Conservation (phyloP, 2,113 vertebrate species). For the Lampris incognitus region DNA sequence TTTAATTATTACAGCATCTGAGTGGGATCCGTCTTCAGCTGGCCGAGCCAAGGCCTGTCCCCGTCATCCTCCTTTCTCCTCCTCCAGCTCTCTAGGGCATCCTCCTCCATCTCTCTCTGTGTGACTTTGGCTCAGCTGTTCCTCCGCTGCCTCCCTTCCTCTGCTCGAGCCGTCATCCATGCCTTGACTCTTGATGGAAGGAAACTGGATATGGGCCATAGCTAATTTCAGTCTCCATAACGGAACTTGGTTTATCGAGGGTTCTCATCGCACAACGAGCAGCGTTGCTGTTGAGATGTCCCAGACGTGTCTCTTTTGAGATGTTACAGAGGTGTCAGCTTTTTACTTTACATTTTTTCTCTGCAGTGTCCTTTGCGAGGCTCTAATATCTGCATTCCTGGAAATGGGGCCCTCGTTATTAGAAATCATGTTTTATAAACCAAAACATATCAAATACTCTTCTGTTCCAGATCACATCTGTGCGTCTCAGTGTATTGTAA, state of each 20-base stretch:
- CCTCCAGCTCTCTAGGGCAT: constrained; percentile 22
- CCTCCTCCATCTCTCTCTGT: constrained; percentile 53
- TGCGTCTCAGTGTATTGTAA: constrained; percentile 40
- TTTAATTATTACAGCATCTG: constrained; percentile 4
- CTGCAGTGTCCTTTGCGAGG: neutral
- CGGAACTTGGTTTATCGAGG: constrained; percentile 36
- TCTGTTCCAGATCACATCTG: constrained; percentile 41
- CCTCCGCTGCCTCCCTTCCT: constrained; percentile 21
- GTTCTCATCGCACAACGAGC: constrained; percentile 21
- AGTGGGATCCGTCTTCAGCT: constrained; percentile 9
- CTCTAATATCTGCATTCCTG: neutral
- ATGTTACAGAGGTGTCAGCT: constrained; percentile 21
- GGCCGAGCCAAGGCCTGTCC: constrained; percentile 14
- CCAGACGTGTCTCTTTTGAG: constrained; percentile 18
- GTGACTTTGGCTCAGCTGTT: constrained; percentile 17
- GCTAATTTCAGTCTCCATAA: constrained; percentile 29
- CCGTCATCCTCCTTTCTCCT: neutral
- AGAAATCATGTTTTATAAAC: constrained; percentile 34
- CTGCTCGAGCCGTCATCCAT: constrained; percentile 23
- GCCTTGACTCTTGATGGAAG: constrained; percentile 33
- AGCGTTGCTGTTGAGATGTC: neutral
- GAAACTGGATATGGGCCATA: constrained; percentile 6
- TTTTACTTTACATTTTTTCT: constrained; percentile 19
- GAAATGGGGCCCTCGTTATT: constrained; percentile 31
- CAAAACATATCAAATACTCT: constrained; percentile 29